These are phyloP conservation scores for Xenops minutus DNA, from an alignment of 2,797 vertebrate genomes.

Conservation along the genomic window DNA sequence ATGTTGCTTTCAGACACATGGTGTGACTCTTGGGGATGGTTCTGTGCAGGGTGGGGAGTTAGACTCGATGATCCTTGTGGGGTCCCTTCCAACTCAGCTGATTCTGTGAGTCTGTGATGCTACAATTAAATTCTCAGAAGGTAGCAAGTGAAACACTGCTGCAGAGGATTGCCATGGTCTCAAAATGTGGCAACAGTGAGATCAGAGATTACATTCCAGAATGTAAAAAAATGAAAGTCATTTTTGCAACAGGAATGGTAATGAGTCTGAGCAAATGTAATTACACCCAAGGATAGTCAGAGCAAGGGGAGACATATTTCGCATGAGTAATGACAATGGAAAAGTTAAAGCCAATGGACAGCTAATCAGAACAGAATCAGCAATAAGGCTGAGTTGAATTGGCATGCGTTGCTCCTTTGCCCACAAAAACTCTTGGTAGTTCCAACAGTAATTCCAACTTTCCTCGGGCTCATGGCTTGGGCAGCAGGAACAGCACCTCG, in stretches of 20 bases:
- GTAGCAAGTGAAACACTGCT: background rate
- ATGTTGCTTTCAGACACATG: background rate
- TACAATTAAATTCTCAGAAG: conserved; percentile 7
- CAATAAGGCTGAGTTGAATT: background rate
- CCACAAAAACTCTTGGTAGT: background rate
- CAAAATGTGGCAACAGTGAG: background rate
- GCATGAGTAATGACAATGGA: background rate
- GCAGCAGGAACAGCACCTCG: background rate
- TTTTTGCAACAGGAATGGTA: background rate
- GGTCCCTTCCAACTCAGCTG: background rate
- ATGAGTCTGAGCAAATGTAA: background rate
- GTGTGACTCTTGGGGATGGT: background rate
- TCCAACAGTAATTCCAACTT: background rate
- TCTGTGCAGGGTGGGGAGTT: background rate
- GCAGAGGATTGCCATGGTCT: background rate
- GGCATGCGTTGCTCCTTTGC: background rate
- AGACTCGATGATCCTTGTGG: background rate
- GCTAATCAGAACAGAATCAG: background rate
- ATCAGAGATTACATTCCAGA: conserved; percentile 1
- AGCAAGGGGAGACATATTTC: background rate
- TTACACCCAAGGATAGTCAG: background rate
- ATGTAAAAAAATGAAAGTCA: background rate
- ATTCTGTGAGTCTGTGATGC: background rate
- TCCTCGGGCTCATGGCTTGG: background rate
- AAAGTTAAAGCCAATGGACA: background rate